Conservation (phyloP, 2,797 vertebrate genomes). For the Sebastes matsubarae region DNA sequence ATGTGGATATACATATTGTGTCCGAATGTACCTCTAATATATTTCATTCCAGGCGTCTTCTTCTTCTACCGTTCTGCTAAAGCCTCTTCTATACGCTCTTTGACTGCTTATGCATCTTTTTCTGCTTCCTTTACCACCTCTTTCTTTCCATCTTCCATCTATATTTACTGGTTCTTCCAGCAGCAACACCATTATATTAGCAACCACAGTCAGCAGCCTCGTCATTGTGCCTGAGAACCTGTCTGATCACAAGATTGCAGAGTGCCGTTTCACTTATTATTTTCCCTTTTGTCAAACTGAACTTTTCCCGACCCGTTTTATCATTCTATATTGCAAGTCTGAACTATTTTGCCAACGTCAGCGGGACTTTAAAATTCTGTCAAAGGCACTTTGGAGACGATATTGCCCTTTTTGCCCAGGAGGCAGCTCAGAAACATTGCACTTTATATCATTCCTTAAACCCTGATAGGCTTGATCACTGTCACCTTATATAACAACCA, state of each 20-base stretch:
- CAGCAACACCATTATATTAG: not conserved
- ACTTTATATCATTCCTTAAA: constrained; percentile 32
- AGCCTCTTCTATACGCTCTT: not conserved
- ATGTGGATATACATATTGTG: no score
- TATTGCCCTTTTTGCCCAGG: constrained; percentile 13
- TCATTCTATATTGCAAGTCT: not conserved
- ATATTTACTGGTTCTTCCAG: not conserved
- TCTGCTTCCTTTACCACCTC: not conserved
- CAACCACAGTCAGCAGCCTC: not conserved
- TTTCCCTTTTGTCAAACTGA: not conserved
- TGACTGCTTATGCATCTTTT: not conserved
- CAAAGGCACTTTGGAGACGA: not conserved
- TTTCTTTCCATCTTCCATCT: not conserved
- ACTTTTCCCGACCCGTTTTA: not conserved
- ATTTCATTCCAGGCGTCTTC: not conserved
- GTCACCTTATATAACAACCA: constrained; percentile 45
- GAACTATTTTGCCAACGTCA: constrained; percentile 1
- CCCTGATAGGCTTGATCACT: constrained; percentile 45
- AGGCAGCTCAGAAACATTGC: constrained; percentile 14
- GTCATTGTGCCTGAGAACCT: not conserved
- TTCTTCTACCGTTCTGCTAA: not conserved
- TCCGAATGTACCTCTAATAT: not conserved
- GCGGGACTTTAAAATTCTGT: constrained; percentile 6
- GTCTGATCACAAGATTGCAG: not conserved
- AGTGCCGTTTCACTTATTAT: not conserved